A percentile compares a stretch with the other conserved stretches of the same genome.
These are phyloP conservation scores for Dendronephthya gigantea DNA, from an alignment of 64 coral and sea anemone genomes.

Conservation along the genomic window DNA sequence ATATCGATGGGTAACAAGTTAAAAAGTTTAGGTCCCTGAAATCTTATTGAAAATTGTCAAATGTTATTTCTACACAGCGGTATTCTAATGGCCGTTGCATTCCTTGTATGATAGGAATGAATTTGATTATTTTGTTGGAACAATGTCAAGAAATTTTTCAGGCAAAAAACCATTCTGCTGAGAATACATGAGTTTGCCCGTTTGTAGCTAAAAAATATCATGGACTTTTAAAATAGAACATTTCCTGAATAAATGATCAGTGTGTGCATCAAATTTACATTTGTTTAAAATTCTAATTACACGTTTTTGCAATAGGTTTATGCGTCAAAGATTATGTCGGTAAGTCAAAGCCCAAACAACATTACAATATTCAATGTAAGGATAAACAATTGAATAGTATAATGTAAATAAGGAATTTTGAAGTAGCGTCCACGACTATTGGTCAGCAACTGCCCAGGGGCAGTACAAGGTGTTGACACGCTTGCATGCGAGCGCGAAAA, in stretches of 20 bases:
- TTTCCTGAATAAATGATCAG: background rate
- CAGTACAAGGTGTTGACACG: no score
- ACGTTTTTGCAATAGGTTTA: conserved; percentile 32
- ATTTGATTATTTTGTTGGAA: background rate
- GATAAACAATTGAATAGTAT: background rate
- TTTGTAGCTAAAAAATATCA: conserved; percentile 1
- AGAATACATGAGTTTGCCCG: background rate
- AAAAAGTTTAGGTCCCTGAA: no score
- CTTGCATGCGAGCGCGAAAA: no score
- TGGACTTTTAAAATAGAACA: background rate
- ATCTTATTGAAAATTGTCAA: no score
- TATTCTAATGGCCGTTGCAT: background rate
- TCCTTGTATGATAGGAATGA: background rate
- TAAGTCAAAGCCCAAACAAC: conserved; percentile 25
- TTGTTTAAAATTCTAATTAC: conserved; percentile 17
- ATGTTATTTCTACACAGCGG: background rate
- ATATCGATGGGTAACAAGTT: no score
- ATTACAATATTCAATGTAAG: conserved; percentile 22
- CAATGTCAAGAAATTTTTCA: background rate
- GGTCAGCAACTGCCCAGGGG: no score
- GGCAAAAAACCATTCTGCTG: background rate
- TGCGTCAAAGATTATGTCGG: background rate
- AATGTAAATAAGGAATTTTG: background rate
- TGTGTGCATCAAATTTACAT: background rate
- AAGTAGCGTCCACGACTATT: no score